Evolutionary conservation across 2,113 vertebrate genomes (phyloP).

Genomic region (Myanophis thanlyinensis): DNA sequence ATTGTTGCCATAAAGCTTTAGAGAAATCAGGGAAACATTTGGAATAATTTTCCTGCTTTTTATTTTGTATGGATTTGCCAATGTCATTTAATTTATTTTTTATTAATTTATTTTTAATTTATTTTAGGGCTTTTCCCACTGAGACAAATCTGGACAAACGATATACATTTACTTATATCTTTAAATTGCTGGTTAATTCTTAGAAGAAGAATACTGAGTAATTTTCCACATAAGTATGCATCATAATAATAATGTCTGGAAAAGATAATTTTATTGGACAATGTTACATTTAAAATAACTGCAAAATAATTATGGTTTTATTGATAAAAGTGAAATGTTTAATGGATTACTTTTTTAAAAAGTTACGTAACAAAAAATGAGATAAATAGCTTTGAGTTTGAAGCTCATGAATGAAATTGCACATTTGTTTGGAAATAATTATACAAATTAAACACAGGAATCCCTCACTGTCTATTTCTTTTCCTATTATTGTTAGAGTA

Average conservation of each 20-base stretch:
- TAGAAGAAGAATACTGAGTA: neutral
- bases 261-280: neutral
- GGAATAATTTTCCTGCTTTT: neutral
- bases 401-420: constrained; percentile 46
- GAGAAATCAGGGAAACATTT: neutral
- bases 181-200: neutral
- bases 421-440: constrained; percentile 51
- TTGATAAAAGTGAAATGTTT: neutral
- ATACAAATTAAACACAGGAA: constrained; percentile 27
- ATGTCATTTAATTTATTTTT: neutral
- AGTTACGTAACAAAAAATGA: constrained; percentile 26
- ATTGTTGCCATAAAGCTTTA: neutral
- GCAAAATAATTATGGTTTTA: neutral
- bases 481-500: constrained; percentile 54
- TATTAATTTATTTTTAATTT: neutral
- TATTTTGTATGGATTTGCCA: neutral
- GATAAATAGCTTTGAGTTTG: constrained; percentile 33
- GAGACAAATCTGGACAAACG: neutral
- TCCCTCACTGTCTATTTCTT: constrained; percentile 44
- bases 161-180: neutral
- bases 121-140: neutral
- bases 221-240: neutral
- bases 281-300: neutral
- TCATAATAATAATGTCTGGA: neutral
- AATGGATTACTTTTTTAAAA: constrained; percentile 36